Evolutionary conservation across 2,888 invertebrate species (phyloP).

Genomic region (Caenorhabditis wallacei): DNA sequence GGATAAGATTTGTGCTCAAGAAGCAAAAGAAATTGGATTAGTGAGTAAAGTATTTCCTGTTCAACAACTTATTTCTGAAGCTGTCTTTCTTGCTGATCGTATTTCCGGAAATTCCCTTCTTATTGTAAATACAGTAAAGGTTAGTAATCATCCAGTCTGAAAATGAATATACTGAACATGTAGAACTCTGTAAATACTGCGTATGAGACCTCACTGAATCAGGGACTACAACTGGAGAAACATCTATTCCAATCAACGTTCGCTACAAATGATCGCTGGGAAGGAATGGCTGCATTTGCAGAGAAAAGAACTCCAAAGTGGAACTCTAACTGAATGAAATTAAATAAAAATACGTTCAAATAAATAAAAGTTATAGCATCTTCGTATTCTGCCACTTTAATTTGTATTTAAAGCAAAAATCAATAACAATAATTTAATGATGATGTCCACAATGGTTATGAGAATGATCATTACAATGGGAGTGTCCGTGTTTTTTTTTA

Average conservation of each 20-base stretch:
- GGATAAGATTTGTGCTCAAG: slow-evolving; percentile 91
- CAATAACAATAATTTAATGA: slow-evolving; percentile 53
- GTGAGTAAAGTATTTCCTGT: slow-evolving; percentile 87
- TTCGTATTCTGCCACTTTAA: slow-evolving; percentile 3
- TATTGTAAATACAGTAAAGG: slow-evolving; percentile 65
- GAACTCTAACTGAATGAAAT: slow-evolving; percentile 70
- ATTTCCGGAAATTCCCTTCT: slow-evolving; percentile 86
- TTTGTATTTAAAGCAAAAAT: slow-evolving; percentile 28
- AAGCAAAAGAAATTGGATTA: slow-evolving; percentile 93
- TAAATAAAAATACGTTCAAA: no score
- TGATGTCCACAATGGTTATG: slow-evolving; percentile 50
- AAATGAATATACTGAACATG: no score
- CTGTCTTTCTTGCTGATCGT: slow-evolving; percentile 94
- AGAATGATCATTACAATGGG: slow-evolving; percentile 19
- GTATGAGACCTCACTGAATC: slow-evolving; percentile 90
- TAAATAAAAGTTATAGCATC: not conserved
- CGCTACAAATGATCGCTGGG: slow-evolving; percentile 94
- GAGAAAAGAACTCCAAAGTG: slow-evolving; percentile 95
- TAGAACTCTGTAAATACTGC: slow-evolving; percentile 86
- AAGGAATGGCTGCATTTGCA: slow-evolving; percentile 97
- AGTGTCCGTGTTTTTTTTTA: slow-evolving; percentile 57
- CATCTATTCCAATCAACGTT: slow-evolving; percentile 95
- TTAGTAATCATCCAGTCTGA: no score
- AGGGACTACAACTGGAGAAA: slow-evolving; percentile 94
- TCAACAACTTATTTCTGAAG: slow-evolving; percentile 88